A percentile compares a stretch with the other conserved stretches of the same genome.
phyloP scores from a whole-genome alignment of 2,888 invertebrate species.

The Apamea epomidion region DNA sequence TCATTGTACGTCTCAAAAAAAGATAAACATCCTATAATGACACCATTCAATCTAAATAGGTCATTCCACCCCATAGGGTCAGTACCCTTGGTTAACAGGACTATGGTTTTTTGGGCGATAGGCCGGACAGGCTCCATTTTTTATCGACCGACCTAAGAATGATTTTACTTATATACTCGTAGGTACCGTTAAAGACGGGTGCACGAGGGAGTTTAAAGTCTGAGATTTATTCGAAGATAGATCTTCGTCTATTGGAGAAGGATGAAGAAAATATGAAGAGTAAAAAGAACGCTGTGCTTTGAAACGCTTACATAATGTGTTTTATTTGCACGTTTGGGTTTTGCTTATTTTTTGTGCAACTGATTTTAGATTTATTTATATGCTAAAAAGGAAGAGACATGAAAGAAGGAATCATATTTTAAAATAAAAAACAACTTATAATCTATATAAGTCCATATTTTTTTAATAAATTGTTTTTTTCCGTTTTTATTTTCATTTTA shows the following conservation, averaged over 20 bases:
- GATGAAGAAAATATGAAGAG: background rate
- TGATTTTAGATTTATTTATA: background rate
- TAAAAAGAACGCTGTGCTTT: background rate
- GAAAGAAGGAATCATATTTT: background rate
- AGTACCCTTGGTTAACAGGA: constrained; percentile 88
- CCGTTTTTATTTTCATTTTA: no score
- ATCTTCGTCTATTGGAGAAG: constrained; percentile 8
- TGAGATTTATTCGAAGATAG: constrained; percentile 74
- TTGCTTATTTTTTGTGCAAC: background rate
- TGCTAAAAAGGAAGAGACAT: background rate
- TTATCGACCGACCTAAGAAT: constrained; percentile 85
- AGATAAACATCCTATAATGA: constrained; percentile 77
- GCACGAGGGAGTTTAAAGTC: constrained; percentile 68
- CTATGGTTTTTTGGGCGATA: constrained; percentile 82
- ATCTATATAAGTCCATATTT: background rate
- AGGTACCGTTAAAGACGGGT: constrained; percentile 84
- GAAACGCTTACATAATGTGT: background rate
- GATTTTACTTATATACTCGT: constrained; percentile 86
- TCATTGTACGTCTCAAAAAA: constrained; percentile 25
- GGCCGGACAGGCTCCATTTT: constrained; percentile 83
- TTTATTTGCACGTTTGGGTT: background rate
- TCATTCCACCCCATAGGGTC: constrained; percentile 88
- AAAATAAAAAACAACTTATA: background rate
- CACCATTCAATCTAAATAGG: constrained; percentile 88
- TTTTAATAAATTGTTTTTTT: background rate